Percentiles rank a stretch among this genome's conserved stretches.
phyloP scores from a whole-genome alignment of 2,888 invertebrate species.

The Clunio marinus region DNA sequence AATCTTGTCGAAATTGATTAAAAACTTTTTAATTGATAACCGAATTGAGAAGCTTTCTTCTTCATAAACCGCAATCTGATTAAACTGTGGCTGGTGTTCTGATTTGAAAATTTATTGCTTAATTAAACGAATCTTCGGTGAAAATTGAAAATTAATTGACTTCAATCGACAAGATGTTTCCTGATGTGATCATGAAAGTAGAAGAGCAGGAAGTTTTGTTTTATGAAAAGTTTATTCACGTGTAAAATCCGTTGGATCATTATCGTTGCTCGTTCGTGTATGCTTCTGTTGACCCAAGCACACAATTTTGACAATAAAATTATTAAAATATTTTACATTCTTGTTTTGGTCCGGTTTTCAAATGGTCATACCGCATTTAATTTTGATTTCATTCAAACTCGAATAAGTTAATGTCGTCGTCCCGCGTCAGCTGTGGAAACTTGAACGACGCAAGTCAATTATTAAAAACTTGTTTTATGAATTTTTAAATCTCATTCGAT shows the following conservation, averaged over 20 bases:
- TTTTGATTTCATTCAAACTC: neutral
- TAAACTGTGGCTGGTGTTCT: neutral
- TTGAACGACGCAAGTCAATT: conserved; percentile 26
- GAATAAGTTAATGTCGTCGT: neutral
- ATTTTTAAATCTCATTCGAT: too few relatives aligned
- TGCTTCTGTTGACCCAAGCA: conserved; percentile 33
- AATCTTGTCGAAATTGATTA: conserved; percentile 25
- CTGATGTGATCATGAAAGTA: neutral
- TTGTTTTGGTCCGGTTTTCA: conserved; percentile 20
- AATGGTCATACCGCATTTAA: conserved; percentile 6
- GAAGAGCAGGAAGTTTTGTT: neutral
- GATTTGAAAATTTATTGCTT: conserved; percentile 24
- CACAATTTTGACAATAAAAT: conserved; percentile 35
- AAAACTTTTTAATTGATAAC: conserved; percentile 22
- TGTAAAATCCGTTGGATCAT: conserved; percentile 14
- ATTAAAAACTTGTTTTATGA: neutral
- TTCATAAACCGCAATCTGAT: neutral
- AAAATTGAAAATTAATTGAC: conserved; percentile 31
- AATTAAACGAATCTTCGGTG: conserved; percentile 17
- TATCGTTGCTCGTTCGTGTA: neutral
- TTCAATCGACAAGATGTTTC: too few relatives aligned
- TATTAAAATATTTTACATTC: conserved; percentile 28
- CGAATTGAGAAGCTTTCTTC: neutral
- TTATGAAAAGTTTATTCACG: neutral
- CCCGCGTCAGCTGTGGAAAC: conserved; percentile 8